A percentile compares a stretch with the other conserved stretches of the same genome.
phyloP scores from a whole-genome alignment of 2,888 invertebrate species.

The Torymus texanus region DNA sequence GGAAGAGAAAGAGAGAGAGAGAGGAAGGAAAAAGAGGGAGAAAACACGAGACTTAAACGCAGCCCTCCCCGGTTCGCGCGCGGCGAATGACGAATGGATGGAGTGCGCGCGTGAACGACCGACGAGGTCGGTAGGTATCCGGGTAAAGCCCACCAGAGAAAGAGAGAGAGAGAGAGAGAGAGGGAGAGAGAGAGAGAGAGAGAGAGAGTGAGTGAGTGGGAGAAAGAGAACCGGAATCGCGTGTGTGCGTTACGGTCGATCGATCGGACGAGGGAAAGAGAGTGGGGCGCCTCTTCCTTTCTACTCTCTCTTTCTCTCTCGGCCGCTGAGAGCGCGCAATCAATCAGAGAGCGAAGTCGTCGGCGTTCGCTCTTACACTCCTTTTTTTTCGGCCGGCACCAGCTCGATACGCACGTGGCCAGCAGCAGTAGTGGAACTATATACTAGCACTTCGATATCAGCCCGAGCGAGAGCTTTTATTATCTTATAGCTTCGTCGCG shows the following conservation, averaged over 20 bases:
- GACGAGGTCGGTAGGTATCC: background rate
- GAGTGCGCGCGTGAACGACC: slow-evolving; percentile 3
- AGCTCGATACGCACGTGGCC: too few relatives aligned
- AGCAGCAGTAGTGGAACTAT: too few relatives aligned
- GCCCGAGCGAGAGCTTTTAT: slow-evolving; percentile 1
- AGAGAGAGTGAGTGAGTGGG: background rate
- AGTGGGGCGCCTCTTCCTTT: slow-evolving; percentile 16
- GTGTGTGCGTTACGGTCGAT: slow-evolving; percentile 33
- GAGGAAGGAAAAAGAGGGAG: too few relatives aligned
- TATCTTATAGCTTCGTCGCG: background rate
- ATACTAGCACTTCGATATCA: background rate
- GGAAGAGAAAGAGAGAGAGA: background rate
- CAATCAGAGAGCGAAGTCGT: slow-evolving; percentile 32
- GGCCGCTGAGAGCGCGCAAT: slow-evolving; percentile 35
- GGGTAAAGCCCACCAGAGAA: background rate
- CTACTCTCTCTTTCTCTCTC: background rate
- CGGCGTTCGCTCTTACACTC: background rate
- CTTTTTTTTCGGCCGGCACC: too few relatives aligned
- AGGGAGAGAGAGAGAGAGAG: too few relatives aligned
- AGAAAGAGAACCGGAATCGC: slow-evolving; percentile 4
- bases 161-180: background rate
- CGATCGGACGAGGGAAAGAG: slow-evolving; percentile 11
- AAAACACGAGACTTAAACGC: too few relatives aligned
- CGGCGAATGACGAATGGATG: slow-evolving; percentile 23
- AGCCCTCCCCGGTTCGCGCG: background rate